These are phyloP conservation scores for Mylabris sibirica DNA, from an alignment of 2,888 invertebrate species.

Conservation along the genomic window DNA sequence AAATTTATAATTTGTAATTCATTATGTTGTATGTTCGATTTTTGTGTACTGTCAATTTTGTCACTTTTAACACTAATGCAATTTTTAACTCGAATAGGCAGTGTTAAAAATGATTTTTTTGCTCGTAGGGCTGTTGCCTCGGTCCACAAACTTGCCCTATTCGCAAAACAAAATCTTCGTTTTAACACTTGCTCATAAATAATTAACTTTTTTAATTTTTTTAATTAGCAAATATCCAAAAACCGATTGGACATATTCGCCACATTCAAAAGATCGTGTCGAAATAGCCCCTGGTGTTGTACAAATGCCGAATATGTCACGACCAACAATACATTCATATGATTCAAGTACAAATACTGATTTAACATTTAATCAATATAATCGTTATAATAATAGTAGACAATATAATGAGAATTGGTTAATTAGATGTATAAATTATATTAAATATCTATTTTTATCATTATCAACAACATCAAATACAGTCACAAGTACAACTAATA, in stretches of 20 bases:
- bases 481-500: slow-evolving; percentile 10
- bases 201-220: background rate
- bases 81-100: too few species aligned
- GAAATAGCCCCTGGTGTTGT: slow-evolving; percentile 81
- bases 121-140: too few species aligned
- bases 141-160: too few species aligned
- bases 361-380: slow-evolving; percentile 17
- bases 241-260: slow-evolving; percentile 90
- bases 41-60: too few species aligned
- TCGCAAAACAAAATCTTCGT: too few species aligned
- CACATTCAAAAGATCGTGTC: slow-evolving; percentile 80
- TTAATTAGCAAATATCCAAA: slow-evolving; percentile 80
- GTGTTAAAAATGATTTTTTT: too few species aligned
- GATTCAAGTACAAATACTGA: slow-evolving; percentile 52
- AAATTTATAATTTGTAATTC: too few species aligned
- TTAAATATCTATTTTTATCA: slow-evolving; percentile 34
- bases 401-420: slow-evolving; percentile 7
- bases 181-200: too few species aligned
- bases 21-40: too few species aligned
- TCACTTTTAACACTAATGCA: too few species aligned
- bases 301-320: slow-evolving; percentile 90
- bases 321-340: slow-evolving; percentile 67
- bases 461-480: slow-evolving; percentile 38
- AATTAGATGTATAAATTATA: background rate
- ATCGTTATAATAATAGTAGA: background rate